These are phyloP conservation scores for Rhinatrema bivittatum DNA, from an alignment of 2,797 vertebrate species.

Conservation along the genomic window DNA sequence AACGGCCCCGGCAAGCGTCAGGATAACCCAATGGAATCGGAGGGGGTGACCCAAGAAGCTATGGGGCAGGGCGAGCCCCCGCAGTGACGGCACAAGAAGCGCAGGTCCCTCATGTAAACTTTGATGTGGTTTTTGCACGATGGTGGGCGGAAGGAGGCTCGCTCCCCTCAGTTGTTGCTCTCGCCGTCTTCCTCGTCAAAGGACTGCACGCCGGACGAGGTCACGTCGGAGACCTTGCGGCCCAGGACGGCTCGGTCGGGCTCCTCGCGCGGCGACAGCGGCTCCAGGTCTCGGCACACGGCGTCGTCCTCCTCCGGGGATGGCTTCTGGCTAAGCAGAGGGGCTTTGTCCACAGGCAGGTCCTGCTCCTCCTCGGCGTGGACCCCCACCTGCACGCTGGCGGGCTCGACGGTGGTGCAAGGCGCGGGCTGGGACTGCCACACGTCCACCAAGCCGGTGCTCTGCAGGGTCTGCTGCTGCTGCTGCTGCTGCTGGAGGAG, in stretches of 20 bases:
- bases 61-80: too few relatives aligned
- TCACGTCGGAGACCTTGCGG: conserved; percentile 86
- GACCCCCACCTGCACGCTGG: conserved; percentile 69
- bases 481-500: conserved; percentile 72
- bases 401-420: conserved; percentile 24
- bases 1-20: too few relatives aligned
- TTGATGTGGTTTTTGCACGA: too few relatives aligned
- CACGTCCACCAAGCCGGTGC: conserved; percentile 77
- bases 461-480: conserved; percentile 49
- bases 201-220: conserved; percentile 78
- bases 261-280: conserved; percentile 77
- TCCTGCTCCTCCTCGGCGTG: conserved; percentile 72
- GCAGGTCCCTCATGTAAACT: too few relatives aligned
- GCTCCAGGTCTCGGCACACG: conserved; percentile 83
- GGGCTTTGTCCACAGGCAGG: conserved; percentile 69
- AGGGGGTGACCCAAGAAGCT: too few relatives aligned
- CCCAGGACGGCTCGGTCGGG: conserved; percentile 71
- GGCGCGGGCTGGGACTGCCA: conserved; percentile 67
- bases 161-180: conserved; percentile 61
- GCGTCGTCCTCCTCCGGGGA: conserved; percentile 83
- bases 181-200: conserved; percentile 83
- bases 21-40: too few relatives aligned
- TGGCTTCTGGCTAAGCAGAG: conserved; percentile 80
- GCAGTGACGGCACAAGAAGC: too few relatives aligned
- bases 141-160: too few relatives aligned